Evolutionary conservation across 2,888 invertebrate genomes (phyloP), one percentile per base, ranked within the genome.

Genomic region (Drosophila borealis): DNA sequence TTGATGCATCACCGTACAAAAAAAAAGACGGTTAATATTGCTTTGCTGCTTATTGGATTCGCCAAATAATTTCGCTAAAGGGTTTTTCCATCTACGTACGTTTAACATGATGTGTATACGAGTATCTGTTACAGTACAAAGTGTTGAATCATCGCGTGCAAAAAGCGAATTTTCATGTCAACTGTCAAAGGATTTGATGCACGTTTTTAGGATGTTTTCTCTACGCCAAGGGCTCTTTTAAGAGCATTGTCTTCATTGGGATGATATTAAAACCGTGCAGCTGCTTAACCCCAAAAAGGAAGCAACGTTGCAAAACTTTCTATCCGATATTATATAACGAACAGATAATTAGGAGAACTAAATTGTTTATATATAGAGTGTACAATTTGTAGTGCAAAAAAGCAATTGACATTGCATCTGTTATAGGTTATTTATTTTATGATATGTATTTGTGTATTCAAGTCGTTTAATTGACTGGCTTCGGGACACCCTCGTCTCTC

Each of bases 121-220:
- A 37, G 19, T 48, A 39, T 46, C 36, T 13, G 36, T 25, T 21
- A 41, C 54, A 50, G 11, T 21, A 53, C 34, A 49, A 44, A 45
- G 49, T 64, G 59, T 49, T 64, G 37, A 37, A 48, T 59, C 53
- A 78, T 63, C 45, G 64, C 60, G 13, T 29, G 63, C 48, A 70
- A 76, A 84, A 88, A 89, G 83, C 86, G 90, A 81, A 69, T 79
- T 88, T 82, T 71, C 88, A 77, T 88, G 90, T 88, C 75, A 83
- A 76, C 81, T 88, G 88, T 89, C 88, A 89, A 76, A 70, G 79
- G 70, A 76, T 88, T 87, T 88, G 80, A 81, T 72, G 69, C 69
- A 45, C 65, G 55, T 63, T 59, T 62, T 70, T 61, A 57, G 50
- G 49, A 49, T 55, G 49, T 44, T 54, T 37, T 49, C 41, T 36